A percentile compares a stretch with the other conserved stretches of the same genome.
phyloP scores from a whole-genome alignment of 2,888 invertebrate genomes.

The Crepidodera aurea region DNA sequence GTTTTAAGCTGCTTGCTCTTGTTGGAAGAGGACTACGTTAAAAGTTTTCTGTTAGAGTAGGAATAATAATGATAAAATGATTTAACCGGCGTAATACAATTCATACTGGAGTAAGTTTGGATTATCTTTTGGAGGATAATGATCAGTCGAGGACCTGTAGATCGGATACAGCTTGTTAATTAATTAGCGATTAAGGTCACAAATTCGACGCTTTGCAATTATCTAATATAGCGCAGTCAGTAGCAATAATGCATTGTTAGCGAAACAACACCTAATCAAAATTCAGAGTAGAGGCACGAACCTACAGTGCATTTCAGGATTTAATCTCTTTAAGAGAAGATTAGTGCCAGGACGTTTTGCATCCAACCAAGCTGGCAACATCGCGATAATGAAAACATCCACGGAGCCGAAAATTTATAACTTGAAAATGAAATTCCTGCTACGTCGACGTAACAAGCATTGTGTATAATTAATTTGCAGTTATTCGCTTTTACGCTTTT shows the following conservation, averaged over 20 bases:
- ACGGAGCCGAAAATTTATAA: constrained; percentile 40
- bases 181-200: no score
- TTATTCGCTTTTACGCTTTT: constrained; percentile 19
- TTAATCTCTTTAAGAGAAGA: constrained; percentile 17
- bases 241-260: not conserved
- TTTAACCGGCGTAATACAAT: no score
- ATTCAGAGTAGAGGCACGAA: not conserved
- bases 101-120: no score
- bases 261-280: not conserved
- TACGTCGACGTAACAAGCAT: constrained; percentile 32
- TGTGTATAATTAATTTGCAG: constrained; percentile 35
- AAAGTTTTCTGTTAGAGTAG: not conserved
- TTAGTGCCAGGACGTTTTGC: constrained; percentile 25
- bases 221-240: not conserved
- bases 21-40: not conserved
- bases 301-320: constrained; percentile 12
- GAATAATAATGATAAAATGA: no score
- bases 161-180: no score
- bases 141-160: no score
- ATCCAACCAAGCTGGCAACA: constrained; percentile 27
- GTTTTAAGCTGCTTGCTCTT: not conserved
- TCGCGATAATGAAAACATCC: constrained; percentile 26
- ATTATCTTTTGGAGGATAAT: no score
- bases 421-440: constrained; percentile 44
- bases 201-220: no score